phyloP scores from a whole-genome alignment of 1,140 invertebrate species.

The Calliopsis andreniformis region DNA sequence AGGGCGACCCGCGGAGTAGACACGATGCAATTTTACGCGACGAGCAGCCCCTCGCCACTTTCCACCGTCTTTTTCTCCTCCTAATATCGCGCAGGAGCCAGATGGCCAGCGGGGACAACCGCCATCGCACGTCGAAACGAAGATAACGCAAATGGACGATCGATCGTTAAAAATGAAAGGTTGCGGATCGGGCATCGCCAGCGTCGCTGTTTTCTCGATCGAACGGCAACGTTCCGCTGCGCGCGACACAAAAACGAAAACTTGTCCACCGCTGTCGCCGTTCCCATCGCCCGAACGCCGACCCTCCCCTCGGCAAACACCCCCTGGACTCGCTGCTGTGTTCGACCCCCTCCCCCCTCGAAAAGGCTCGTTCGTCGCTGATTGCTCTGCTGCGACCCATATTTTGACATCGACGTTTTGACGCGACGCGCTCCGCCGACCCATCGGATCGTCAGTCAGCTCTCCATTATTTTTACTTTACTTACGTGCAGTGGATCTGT shows the following conservation, averaged over 20 bases:
- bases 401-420: constrained; percentile 63
- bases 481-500: not conserved
- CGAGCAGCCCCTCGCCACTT: no score
- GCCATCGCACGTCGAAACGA: not conserved
- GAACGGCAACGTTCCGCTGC: constrained; percentile 43
- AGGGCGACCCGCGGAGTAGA: constrained; percentile 5
- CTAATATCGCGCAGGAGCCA: not conserved
- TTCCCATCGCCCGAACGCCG: constrained; percentile 16
- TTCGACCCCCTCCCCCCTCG: constrained; percentile 13
- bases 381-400: constrained; percentile 64
- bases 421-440: constrained; percentile 51
- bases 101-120: not conserved
- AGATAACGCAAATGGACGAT: not conserved
- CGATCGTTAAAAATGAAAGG: constrained; percentile 43
- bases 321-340: constrained; percentile 13
- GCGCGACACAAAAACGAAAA: constrained; percentile 58
- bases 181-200: constrained; percentile 14
- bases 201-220: constrained; percentile 32
- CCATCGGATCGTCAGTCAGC: constrained; percentile 7
- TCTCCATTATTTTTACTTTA: constrained; percentile 29
- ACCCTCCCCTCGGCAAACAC: constrained; percentile 11
- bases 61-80: not conserved
- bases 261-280: constrained; percentile 43
- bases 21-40: not conserved
- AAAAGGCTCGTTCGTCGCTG: constrained; percentile 61